phyloP scores from a whole-genome alignment of 2,797 vertebrate genomes.

The Gymnothorax reevesii region DNA sequence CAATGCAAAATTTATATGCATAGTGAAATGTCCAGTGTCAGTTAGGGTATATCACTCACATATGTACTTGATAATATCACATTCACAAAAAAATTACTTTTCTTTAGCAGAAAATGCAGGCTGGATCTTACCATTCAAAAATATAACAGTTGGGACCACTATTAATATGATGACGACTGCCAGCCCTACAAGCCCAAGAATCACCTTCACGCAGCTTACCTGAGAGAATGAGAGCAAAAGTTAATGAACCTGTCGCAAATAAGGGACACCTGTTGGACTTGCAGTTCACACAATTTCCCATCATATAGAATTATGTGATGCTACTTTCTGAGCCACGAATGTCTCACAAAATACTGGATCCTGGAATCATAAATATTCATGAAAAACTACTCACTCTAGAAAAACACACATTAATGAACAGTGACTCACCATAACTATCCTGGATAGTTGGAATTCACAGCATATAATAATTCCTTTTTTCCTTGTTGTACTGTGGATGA shows the following conservation, averaged over 20 bases:
- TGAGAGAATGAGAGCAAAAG: slow-evolving; percentile 39
- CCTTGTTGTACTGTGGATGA: slow-evolving; percentile 38
- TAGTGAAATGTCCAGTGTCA: not conserved
- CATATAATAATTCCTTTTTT: slow-evolving; percentile 47
- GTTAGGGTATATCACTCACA: not conserved
- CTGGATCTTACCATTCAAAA: slow-evolving; percentile 71
- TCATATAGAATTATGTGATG: not conserved
- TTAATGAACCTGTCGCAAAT: not conserved
- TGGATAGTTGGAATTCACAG: slow-evolving; percentile 36
- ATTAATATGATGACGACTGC: slow-evolving; percentile 73
- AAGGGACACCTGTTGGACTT: not conserved
- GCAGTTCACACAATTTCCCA: not conserved
- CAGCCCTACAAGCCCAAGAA: slow-evolving; percentile 62
- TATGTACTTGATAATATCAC: not conserved
- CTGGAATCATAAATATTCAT: not conserved
- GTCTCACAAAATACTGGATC: not conserved
- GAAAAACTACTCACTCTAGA: not conserved
- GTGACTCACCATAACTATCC: slow-evolving; percentile 70
- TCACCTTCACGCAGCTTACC: slow-evolving; percentile 67
- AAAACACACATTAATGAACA: slow-evolving; percentile 2
- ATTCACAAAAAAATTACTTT: not conserved
- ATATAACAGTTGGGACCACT: slow-evolving; percentile 66
- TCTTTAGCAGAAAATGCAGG: not conserved
- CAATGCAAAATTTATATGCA: not conserved
- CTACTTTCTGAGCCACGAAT: not conserved